These are phyloP conservation scores for Microcebus ravelobensis DNA, from an alignment of 2,113 vertebrate genomes.

Conservation along the genomic window DNA sequence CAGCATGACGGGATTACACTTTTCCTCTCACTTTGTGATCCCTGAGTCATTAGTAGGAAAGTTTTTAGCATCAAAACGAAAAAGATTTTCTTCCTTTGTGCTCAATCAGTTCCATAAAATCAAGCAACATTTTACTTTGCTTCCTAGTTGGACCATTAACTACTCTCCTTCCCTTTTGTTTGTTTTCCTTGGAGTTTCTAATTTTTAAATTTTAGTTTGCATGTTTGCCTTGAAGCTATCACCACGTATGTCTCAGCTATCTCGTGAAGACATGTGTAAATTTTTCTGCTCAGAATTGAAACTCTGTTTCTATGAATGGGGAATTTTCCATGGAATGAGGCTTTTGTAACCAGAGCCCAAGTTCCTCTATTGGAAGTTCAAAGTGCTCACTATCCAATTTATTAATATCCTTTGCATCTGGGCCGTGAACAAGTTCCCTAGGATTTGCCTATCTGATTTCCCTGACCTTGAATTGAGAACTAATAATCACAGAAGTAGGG, in stretches of 20 bases:
- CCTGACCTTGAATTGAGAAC: background rate
- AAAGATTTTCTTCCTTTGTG: background rate
- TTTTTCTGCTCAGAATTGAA: background rate
- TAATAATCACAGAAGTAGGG: background rate
- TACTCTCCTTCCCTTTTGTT: background rate
- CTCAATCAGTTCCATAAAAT: background rate
- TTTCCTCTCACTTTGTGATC: background rate
- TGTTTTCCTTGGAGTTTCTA: background rate
- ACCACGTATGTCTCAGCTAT: background rate
- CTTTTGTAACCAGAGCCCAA: background rate
- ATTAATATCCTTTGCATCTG: background rate
- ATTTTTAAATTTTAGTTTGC: background rate
- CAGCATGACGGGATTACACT: background rate
- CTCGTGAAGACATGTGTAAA: background rate
- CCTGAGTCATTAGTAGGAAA: background rate
- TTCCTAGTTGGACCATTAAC: background rate
- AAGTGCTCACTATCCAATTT: background rate
- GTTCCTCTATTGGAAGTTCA: background rate
- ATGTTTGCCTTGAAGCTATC: background rate
- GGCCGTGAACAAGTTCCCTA: background rate
- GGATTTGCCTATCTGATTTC: background rate
- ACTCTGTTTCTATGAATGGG: background rate
- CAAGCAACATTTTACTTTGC: background rate
- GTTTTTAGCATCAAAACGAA: background rate
- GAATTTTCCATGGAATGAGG: background rate